phyloP scores from a whole-genome alignment of 2,113 vertebrate genomes.

The Pomatostomus ruficeps region DNA sequence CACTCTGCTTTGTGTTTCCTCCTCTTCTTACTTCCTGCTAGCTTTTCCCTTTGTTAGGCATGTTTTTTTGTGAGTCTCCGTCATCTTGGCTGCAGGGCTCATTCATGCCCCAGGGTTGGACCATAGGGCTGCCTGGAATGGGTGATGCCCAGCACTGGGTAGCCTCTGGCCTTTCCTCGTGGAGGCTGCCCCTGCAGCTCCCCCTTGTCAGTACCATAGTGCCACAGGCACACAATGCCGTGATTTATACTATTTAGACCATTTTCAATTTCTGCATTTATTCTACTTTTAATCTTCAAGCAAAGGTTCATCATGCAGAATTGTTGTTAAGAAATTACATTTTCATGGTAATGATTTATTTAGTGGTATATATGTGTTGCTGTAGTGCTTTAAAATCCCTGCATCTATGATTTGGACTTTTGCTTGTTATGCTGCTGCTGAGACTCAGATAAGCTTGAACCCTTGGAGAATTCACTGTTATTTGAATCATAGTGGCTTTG shows the following conservation, averaged over 20 bases:
- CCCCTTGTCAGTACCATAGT: neutral
- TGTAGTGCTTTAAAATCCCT: neutral
- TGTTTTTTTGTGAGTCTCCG: neutral
- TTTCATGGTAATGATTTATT: neutral
- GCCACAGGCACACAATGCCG: neutral
- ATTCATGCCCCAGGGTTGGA: neutral
- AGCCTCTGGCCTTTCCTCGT: neutral
- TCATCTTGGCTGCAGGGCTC: neutral
- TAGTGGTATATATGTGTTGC: neutral
- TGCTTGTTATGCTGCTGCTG: constrained; percentile 24
- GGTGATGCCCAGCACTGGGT: neutral
- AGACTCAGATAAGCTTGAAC: constrained; percentile 50
- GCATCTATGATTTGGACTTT: constrained; percentile 11
- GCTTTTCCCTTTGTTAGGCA: neutral
- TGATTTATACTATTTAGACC: neutral
- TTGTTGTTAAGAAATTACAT: neutral
- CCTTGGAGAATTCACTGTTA: constrained; percentile 40
- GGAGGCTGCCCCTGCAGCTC: neutral
- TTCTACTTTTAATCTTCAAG: neutral
- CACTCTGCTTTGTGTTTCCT: neutral
- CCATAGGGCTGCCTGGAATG: neutral
- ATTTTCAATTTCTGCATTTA: neutral
- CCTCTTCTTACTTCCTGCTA: neutral
- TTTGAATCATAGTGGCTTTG: constrained; percentile 29
- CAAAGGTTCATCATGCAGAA: neutral